Base-by-base conservation (phyloP, 2,113 vertebrate species). In the Ammospiza caudacuta region DNA sequence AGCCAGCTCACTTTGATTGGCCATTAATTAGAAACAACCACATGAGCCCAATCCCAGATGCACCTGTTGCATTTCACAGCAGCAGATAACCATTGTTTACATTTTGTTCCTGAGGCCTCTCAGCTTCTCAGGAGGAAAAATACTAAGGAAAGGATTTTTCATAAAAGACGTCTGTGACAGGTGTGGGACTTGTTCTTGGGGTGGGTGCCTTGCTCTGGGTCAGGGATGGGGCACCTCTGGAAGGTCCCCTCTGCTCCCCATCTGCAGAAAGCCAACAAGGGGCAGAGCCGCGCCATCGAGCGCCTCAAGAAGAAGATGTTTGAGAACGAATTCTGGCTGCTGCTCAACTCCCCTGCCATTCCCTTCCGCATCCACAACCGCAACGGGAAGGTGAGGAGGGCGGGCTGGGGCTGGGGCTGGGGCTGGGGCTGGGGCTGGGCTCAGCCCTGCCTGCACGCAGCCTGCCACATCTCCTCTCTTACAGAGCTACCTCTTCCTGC, bases 271-370 rank as follows among this genome's bases (percentile, higher is more conserved):
- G 98, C 99, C 67, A 98, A 98, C 63, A 99, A 99, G 92, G 98
- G 98, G 28, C 99, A 99, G 97, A 99, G 98, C 95, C 98, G 99
- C 7, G 98, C 98, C 5, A 98, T 99, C 11, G 99, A 99, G 70
- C 99, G 99, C 58, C 98, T 99, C 76, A 99, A 99, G 97, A 99
- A 99, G 98, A 99, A 99, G 98, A 99, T 99, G 99, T 99, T 99
- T 54, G 99, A 99, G 83, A 99, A 99, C 2, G 99, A 99, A 89
- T 99, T 99, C 54, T 99, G 98, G 98, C 97, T 99, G 95, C 98
- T 99, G 29, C 98, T 99, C 70, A 98, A 99, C 96, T 99, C 99
- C 0, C 99, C 99, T 3, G 99, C 98, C 35, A 99, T 99, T 92
- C 99, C 99, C 1, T 99, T 99, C 97, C 98, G 99, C 96, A 99